Evolutionary conservation across 1,140 invertebrate species (phyloP), one percentile per base, ranked within the genome.

Genomic region (Grapholita molesta): DNA sequence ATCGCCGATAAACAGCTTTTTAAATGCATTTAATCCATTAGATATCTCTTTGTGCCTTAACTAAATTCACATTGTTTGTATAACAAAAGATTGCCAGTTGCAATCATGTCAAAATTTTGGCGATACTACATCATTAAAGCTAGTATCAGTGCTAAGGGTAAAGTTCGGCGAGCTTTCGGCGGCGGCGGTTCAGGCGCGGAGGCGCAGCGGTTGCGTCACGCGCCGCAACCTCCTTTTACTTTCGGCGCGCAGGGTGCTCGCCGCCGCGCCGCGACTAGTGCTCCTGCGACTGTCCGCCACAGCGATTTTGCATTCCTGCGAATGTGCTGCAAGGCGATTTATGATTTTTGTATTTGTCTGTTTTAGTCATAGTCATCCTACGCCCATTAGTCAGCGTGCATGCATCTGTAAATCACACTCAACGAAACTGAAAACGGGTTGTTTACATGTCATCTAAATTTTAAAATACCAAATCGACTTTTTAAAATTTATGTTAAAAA

Each of bases 151-250:
- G n/a, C n/a, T n/a, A n/a, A n/a, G 28, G 24, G 24, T 57, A 32
- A 61, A 28, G 25, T 15, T 61, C 25, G 25, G 55, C 24, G 55
- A 61, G 55, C 55, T 61, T 61, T 48, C 42, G 7, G 18, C 18
- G 18, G 18, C 42, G 42, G 42, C 38, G 4, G 38, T n/a, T n/a
- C 38, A n/a, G 15, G 42, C 38, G 38, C 38, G 38, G 38, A 18
- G 42, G 42, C 42, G 42, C 35, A 38, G 33, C 42, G 42, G 42
- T 48, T 48, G 42, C 42, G 42, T 48, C 42, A 48, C 25, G 25
- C 24, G 7, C 55, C 55, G 24, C 55, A 61, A 61, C 55, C 55
- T 61, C 55, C 55, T 61, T 61, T 61, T 61, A 61, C 55, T 30
- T 25, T 28, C 24, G 6, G 24, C 55, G 55, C 28, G 55, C n/a